Percentiles rank a stretch among this genome's conserved stretches.
phyloP scores from a whole-genome alignment of 1,140 invertebrate genomes.

The Leptopilina boulardi region DNA sequence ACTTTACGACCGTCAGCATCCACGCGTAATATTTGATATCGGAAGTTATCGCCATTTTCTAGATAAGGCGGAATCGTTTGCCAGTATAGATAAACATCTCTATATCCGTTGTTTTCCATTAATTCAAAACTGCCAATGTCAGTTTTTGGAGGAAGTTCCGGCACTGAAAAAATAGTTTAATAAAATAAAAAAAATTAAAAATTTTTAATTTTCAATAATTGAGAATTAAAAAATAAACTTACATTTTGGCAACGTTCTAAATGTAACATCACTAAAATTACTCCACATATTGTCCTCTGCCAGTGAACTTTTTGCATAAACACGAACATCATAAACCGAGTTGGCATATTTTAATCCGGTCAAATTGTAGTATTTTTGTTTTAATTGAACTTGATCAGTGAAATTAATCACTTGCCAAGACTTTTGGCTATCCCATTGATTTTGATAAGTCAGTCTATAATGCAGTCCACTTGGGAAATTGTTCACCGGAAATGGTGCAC shows the following conservation, averaged over 20 bases:
- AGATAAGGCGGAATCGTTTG: conserved; percentile 79
- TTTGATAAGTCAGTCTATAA: conserved; percentile 80
- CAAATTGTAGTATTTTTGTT: conserved; percentile 75
- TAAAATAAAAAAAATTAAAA: conserved; percentile 7
- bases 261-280: conserved; percentile 76
- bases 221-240: conserved; percentile 51
- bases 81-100: conserved; percentile 83
- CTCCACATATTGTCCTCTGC: conserved; percentile 80
- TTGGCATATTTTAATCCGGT: conserved; percentile 80
- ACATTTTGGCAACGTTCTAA: conserved; percentile 79
- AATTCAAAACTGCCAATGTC: conserved; percentile 82
- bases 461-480: conserved; percentile 78
- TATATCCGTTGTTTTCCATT: conserved; percentile 71
- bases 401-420: conserved; percentile 74
- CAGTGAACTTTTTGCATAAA: conserved; percentile 78
- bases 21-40: conserved; percentile 67
- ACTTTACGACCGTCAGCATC: conserved; percentile 67
- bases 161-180: conserved; percentile 66
- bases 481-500: conserved; percentile 77
- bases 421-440: conserved; percentile 77
- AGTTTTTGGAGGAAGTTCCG: conserved; percentile 79
- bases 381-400: conserved; percentile 53
- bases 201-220: neutral
- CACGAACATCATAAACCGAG: conserved; percentile 81
- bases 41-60: conserved; percentile 79